A percentile compares a stretch with the other conserved stretches of the same genome.
Evolutionary conservation across 2,113 vertebrate species (phyloP).

Genomic region (Myrmecobius fasciatus): DNA sequence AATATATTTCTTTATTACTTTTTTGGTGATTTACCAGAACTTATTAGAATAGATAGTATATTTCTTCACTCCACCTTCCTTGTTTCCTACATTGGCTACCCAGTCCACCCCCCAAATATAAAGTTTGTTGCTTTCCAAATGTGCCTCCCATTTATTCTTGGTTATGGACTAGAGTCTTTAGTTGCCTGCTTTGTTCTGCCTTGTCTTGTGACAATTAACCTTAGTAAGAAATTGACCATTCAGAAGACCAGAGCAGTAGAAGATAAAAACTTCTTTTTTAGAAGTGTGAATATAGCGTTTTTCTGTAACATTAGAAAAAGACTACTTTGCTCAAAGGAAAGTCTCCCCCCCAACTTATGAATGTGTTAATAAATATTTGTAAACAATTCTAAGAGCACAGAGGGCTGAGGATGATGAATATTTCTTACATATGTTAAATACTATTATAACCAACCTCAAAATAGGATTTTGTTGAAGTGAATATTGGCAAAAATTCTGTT

Average conservation of each 20-base stretch:
- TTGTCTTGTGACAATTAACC: slow-evolving; percentile 17
- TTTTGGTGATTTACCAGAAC: slow-evolving; percentile 11
- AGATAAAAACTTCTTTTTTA: slow-evolving; percentile 12
- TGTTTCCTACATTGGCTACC: background rate
- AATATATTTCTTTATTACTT: slow-evolving; percentile 18
- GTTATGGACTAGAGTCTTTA: slow-evolving; percentile 2
- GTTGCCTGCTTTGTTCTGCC: background rate
- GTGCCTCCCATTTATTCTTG: background rate
- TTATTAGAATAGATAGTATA: background rate
- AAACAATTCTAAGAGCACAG: background rate
- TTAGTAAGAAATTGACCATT: background rate
- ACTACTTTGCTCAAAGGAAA: background rate
- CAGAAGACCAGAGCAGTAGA: background rate
- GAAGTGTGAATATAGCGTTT: background rate
- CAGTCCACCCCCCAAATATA: background rate
- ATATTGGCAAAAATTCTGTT: slow-evolving; percentile 21
- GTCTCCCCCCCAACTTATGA: background rate
- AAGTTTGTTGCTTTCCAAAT: slow-evolving; percentile 28
- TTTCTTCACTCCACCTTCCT: background rate
- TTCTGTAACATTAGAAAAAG: slow-evolving; percentile 3
- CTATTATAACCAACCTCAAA: background rate
- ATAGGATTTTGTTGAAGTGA: slow-evolving; percentile 22
- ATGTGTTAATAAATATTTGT: slow-evolving; percentile 5
- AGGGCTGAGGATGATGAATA: slow-evolving; percentile 2
- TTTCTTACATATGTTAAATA: background rate